A percentile compares a stretch with the other conserved stretches of the same genome.
phyloP scores from a whole-genome alignment of 2,888 invertebrate genomes.

The Endomychus coccineus region DNA sequence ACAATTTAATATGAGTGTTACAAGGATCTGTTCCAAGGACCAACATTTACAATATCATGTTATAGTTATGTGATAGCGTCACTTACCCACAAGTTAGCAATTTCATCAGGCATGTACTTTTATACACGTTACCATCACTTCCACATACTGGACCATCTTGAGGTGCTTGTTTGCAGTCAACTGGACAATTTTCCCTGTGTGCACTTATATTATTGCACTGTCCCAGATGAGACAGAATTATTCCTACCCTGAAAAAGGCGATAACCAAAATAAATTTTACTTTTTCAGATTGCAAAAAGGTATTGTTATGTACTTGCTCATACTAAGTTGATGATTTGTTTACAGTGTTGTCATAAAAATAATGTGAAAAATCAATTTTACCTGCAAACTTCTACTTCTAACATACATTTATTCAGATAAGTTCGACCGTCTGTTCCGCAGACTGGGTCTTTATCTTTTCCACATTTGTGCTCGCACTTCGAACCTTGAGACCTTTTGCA shows the following conservation, averaged over 20 bases:
- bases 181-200: slow-evolving; percentile 82
- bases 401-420: slow-evolving; percentile 73
- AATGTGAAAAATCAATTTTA: slow-evolving; percentile 28
- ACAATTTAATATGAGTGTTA: too few species aligned
- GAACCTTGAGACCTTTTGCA: slow-evolving; percentile 49
- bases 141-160: slow-evolving; percentile 87
- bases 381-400: slow-evolving; percentile 71
- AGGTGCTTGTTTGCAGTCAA: slow-evolving; percentile 77
- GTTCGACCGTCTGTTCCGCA: slow-evolving; percentile 84
- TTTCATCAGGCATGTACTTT: slow-evolving; percentile 90
- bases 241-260: slow-evolving; percentile 51
- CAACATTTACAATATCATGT: too few species aligned
- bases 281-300: too few species aligned
- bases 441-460: slow-evolving; percentile 76
- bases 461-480: slow-evolving; percentile 60
- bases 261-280: too few species aligned
- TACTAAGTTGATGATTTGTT: not conserved
- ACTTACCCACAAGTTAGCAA: slow-evolving; percentile 79
- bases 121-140: slow-evolving; percentile 87
- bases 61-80: too few species aligned
- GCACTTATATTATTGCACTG: slow-evolving; percentile 67
- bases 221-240: slow-evolving; percentile 55
- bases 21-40: too few species aligned
- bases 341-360: not conserved
- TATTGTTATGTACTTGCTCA: not conserved